Base-by-base conservation (phyloP, 2,797 vertebrate species). In the Notoglanidium macrostoma region DNA sequence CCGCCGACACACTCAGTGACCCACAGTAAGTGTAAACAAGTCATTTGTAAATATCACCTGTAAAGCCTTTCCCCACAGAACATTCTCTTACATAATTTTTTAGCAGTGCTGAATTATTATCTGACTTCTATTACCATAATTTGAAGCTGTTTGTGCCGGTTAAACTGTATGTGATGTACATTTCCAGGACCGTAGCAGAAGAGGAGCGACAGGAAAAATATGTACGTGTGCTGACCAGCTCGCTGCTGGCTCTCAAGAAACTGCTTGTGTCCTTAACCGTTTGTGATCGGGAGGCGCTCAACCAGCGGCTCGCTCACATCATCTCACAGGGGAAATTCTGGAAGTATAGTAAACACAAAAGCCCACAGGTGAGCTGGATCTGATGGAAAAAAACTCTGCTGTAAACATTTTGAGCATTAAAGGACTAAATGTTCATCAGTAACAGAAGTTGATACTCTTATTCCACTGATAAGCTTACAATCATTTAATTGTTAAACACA, bases 131-230 rank as follows among this genome's bases (percentile, higher is more conserved):
- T 12, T 59, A 14, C 0, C 14, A 10, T 23, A 57, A n/a, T 65
- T 51, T 51, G 74, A 26, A 86, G 26, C 74, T n/a, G 23, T 2
- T 87, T 83, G 5, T 10, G 85, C 68, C 0, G 17, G 3, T 49
- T 78, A 0, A 54, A 49, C 8, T 86, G 35, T 86, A 7, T 88
- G 29, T 83, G 14, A 29, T 74, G 49, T 63, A 0, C 23, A 15
- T n/a, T 51, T 90, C n/a, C 82, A 99, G 97, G 95, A 96, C 94
- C 90, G 96, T 99, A 82, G 96, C 97, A 73, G 96, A 95, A 40
- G 98, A 99, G 92, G 98, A 99, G 94, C 95, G 98, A 89, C 96
- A 98, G 92, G 94, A 96, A 57, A 99, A 99, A 93, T 99, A 96
- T 85, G 90, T 96, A 15, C 96, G 98, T 77, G 96, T 99, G 93